A percentile compares a stretch with the other conserved stretches of the same genome.
These are phyloP conservation scores for Druon quercuslanigerum DNA, from an alignment of 1,140 invertebrate species.

Conservation along the genomic window DNA sequence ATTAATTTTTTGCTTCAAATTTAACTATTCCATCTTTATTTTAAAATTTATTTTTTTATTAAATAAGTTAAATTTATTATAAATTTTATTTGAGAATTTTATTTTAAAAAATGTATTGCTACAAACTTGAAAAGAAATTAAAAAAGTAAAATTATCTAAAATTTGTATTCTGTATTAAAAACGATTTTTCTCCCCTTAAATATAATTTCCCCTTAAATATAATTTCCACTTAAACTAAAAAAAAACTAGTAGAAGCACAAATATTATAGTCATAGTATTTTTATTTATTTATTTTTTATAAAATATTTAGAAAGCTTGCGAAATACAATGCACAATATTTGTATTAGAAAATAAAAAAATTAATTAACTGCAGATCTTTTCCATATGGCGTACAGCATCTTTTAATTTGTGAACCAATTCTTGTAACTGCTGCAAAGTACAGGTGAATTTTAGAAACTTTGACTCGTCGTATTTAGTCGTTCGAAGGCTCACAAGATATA, in stretches of 20 bases:
- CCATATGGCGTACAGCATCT: conserved; percentile 79
- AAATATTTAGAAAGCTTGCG: not conserved
- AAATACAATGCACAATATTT: conserved; percentile 37
- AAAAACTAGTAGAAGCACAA: not conserved
- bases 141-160: not conserved
- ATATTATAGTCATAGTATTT: too few species aligned
- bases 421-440: conserved; percentile 79
- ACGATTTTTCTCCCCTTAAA: not conserved
- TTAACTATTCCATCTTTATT: too few species aligned
- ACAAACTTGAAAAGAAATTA: too few species aligned
- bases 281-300: too few species aligned
- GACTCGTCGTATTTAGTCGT: conserved; percentile 70
- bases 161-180: too few species aligned
- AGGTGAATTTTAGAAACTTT: conserved; percentile 77
- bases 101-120: too few species aligned
- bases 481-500: conserved; percentile 72
- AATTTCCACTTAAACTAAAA: not conserved
- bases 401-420: conserved; percentile 82
- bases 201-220: too few species aligned
- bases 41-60: too few species aligned
- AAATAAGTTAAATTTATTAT: too few species aligned
- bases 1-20: too few species aligned
- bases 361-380: conserved; percentile 71
- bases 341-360: too few species aligned
- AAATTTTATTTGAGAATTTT: too few species aligned